Evolutionary conservation across 2,113 vertebrate species (phyloP).

Genomic region (Leptodactylus fuscus): DNA sequence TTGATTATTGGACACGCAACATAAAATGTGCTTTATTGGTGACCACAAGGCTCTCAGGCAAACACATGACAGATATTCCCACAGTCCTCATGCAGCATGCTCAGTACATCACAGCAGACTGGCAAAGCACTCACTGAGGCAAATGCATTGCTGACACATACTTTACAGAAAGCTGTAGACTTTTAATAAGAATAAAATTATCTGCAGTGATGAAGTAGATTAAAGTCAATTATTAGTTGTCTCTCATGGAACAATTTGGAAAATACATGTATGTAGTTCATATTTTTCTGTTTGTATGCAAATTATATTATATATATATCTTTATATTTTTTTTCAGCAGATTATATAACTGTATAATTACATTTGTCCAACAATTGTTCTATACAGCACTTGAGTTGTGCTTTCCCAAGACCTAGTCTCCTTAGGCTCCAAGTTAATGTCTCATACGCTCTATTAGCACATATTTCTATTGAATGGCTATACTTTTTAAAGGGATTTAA

Average conservation of each 20-base stretch:
- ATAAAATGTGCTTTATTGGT: neutral
- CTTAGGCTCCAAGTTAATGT: conserved; percentile 65
- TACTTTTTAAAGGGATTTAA: neutral
- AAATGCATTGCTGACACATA: conserved; percentile 68
- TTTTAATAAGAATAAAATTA: conserved; percentile 63
- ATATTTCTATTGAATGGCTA: neutral
- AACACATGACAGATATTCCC: conserved; percentile 59
- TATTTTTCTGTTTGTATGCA: conserved; percentile 45
- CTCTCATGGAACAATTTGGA: conserved; percentile 30
- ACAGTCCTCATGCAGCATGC: conserved; percentile 68
- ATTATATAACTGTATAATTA: conserved; percentile 46
- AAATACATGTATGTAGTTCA: conserved; percentile 44
- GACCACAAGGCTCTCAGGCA: conserved; percentile 43
- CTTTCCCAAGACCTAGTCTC: conserved; percentile 55
- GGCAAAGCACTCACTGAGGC: conserved; percentile 70
- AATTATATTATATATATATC: no score
- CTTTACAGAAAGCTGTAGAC: conserved; percentile 65
- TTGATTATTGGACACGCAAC: conserved; percentile 62
- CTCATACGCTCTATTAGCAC: neutral
- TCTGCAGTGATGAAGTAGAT: conserved; percentile 62
- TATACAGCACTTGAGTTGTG: neutral
- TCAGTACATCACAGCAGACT: conserved; percentile 71
- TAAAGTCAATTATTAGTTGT: conserved; percentile 56
- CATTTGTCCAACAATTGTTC: conserved; percentile 39
- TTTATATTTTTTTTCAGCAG: conserved; percentile 42